Evolutionary conservation across 2,888 invertebrate species (phyloP).

Genomic region (Autographa pulchrina): DNA sequence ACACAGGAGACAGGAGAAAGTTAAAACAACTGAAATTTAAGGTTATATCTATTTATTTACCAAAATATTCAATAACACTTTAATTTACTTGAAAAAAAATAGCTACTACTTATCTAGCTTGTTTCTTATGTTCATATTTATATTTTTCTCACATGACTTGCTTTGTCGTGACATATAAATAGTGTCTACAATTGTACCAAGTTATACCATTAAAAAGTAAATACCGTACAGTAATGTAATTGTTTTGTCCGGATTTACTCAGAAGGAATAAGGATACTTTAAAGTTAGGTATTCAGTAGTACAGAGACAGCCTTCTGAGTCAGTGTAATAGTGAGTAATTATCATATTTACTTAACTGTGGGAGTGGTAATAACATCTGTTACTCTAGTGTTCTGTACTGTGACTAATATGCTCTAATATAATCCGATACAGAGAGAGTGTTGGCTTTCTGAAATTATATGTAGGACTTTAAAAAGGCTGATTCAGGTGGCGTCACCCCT

Average conservation of each 20-base stretch:
- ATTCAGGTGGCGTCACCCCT: no score
- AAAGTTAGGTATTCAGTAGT: constrained; percentile 16
- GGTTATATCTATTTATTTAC: no score
- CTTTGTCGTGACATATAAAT: no score
- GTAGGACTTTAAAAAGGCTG: not conserved
- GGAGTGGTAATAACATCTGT: constrained; percentile 47
- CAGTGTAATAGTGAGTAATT: constrained; percentile 46
- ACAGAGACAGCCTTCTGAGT: constrained; percentile 41
- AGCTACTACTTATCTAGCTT: no score
- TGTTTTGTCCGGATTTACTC: no score
- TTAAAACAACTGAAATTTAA: not conserved
- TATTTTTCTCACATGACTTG: no score
- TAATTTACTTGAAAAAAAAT: no score
- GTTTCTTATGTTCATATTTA: no score
- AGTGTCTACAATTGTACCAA: no score
- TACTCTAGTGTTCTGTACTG: constrained; percentile 27
- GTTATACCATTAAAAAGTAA: no score
- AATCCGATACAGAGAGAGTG: constrained; percentile 26
- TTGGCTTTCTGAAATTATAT: not conserved
- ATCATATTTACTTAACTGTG: constrained; percentile 50
- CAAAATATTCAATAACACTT: no score
- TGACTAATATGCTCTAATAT: constrained; percentile 44
- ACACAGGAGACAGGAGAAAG: not conserved
- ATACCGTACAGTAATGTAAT: no score
- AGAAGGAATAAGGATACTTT: constrained; percentile 17